Base-by-base conservation (phyloP, 1,140 invertebrate genomes). In the Samia ricini region DNA sequence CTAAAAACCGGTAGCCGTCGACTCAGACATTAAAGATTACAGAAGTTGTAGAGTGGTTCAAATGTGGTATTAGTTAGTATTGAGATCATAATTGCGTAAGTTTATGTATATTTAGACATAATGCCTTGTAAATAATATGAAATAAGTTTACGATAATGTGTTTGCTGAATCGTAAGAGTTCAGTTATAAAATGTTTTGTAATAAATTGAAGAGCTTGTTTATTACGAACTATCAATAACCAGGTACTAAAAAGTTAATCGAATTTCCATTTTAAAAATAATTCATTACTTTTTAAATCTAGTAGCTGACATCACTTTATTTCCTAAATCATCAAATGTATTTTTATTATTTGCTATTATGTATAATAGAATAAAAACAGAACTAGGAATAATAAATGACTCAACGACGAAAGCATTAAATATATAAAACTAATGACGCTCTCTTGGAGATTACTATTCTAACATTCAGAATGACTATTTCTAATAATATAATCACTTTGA, bases 1-100 rank as follows among this genome's bases (percentile, higher is more conserved):
- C 75, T 88, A 89, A 89, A 89, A 89, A 89, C 86, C 86, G 86
- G 86, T 89, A 89, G 86, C 86, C 71, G 81, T 71, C 71, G 76
- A 79, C 72, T 78, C 83, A 84, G 79, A 87, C 82, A 74, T 87
- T 81, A 83, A 79, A 80, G 86, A 83, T 79, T 80, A 89, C 73
- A 78, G 69, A 78, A 76, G 72, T 69, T 59, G 64, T 80, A 71
- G 83, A 80, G 80, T 75, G 60, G 76, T 76, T 76, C 33, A 19
- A 29, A 26, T 33, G 26, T 36, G 20, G 56, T 36, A 57, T 29
- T 29, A 24, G 23, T 55, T 24, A 12, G 22, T 12, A 24, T 24
- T 55, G 52, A 5, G 52, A 55, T 55, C 52, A 24, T 55, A 55
- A 55, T 55, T 55, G 52, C 52, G 52, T 24, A 22, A 55, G 8